Percentiles rank a stretch among this genome's conserved stretches.
Conservation (phyloP, 2,113 vertebrate species). For the Myiopsitta monachus region DNA sequence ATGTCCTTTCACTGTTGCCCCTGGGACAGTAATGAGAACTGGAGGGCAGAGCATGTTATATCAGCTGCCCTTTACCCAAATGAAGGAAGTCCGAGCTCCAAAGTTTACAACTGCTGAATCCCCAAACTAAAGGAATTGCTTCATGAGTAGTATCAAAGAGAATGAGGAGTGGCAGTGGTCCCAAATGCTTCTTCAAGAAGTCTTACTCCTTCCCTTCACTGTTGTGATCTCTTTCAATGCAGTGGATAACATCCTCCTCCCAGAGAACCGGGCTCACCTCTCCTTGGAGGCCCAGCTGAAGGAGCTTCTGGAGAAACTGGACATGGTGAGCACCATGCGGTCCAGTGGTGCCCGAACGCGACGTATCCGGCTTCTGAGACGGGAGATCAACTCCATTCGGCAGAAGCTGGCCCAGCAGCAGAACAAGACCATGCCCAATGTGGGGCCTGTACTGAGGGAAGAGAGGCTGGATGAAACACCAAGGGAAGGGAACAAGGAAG, state of each 20-base stretch:
- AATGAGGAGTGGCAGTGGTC: neutral
- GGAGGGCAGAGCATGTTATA: neutral
- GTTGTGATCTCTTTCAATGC: slow-evolving; percentile 36
- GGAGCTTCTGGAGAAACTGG: slow-evolving; percentile 94
- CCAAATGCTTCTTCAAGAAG: neutral
- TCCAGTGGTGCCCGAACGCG: slow-evolving; percentile 90
- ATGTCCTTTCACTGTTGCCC: neutral
- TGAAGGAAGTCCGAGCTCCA: neutral
- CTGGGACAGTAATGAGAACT: neutral
- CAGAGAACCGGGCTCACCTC: slow-evolving; percentile 93
- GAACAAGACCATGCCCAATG: slow-evolving; percentile 75
- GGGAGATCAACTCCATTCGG: slow-evolving; percentile 90
- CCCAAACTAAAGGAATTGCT: neutral
- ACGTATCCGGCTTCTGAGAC: slow-evolving; percentile 87
- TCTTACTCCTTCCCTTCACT: neutral
- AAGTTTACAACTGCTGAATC: neutral
- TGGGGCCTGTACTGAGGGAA: slow-evolving; percentile 69
- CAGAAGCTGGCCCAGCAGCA: slow-evolving; percentile 83
- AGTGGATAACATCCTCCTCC: slow-evolving; percentile 94
- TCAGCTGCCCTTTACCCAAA: neutral
- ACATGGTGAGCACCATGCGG: slow-evolving; percentile 89
- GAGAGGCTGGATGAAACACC: slow-evolving; percentile 70
- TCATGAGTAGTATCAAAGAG: neutral
- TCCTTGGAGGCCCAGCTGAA: slow-evolving; percentile 90
- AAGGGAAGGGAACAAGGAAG: slow-evolving; percentile 68